Evolutionary conservation across 2,113 vertebrate genomes (phyloP).

Genomic region (Himantopus leucocephalus): DNA sequence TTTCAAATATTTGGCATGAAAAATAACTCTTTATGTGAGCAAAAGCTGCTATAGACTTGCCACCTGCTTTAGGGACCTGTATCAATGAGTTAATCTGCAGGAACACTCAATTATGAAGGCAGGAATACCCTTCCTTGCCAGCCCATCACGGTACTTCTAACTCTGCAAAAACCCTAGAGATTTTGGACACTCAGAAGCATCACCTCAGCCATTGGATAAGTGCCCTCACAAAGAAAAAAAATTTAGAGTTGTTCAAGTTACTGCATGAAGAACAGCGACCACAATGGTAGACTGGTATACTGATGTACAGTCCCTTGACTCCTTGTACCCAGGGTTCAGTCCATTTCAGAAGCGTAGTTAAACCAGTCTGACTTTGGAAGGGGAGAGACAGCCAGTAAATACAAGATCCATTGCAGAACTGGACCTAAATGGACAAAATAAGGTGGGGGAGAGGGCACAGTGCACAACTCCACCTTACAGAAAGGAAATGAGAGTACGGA

Average conservation of each 20-base stretch:
- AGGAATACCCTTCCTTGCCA: not conserved
- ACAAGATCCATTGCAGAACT: not conserved
- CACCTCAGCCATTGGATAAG: not conserved
- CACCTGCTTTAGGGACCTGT: not conserved
- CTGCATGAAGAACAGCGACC: not conserved
- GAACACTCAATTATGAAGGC: not conserved
- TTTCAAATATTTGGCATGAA: not conserved
- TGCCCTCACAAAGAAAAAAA: accelerated
- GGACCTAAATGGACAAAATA: not conserved
- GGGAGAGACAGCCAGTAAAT: not conserved
- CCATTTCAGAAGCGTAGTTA: not conserved
- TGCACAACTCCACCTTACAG: not conserved
- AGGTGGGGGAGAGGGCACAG: not conserved
- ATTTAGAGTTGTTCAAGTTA: not conserved
- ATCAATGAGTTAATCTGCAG: not conserved
- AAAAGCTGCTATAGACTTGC: not conserved
- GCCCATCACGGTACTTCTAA: accelerated
- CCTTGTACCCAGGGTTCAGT: not conserved
- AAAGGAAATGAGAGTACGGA: not conserved
- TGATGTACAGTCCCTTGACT: not conserved
- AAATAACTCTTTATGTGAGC: not conserved
- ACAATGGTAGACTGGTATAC: accelerated
- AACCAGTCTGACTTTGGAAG: not conserved
- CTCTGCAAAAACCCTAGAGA: not conserved
- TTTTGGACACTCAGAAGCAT: not conserved